phyloP scores from a whole-genome alignment of 2,888 invertebrate species.

The Steinernema hermaphroditum region DNA sequence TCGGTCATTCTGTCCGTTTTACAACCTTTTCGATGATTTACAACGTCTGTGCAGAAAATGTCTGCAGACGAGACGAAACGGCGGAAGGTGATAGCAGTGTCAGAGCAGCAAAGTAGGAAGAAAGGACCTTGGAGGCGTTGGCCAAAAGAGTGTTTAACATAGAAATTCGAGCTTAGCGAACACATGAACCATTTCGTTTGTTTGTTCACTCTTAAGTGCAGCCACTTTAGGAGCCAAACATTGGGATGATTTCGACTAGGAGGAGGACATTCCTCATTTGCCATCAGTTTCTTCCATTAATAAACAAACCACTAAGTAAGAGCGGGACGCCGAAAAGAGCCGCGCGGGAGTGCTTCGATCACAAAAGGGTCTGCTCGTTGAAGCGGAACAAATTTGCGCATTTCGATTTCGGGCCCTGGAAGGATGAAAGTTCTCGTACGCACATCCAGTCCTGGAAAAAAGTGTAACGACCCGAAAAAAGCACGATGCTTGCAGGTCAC shows the following conservation, averaged over 20 bases:
- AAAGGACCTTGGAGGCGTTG: neutral
- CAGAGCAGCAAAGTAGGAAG: too few species aligned
- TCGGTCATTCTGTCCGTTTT: neutral
- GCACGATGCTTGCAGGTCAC: constrained; percentile 50
- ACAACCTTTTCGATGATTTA: constrained; percentile 16
- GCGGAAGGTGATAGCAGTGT: too few species aligned
- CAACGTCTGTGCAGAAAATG: too few species aligned
- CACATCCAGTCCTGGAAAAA: too few species aligned
- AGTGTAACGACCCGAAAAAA: too few species aligned
- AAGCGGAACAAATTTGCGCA: constrained; percentile 13
- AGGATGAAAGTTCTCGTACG: too few species aligned
- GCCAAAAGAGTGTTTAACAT: neutral
- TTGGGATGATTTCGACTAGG: neutral
- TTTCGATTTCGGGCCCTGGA: neutral
- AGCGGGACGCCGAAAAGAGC: neutral
- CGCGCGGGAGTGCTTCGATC: neutral
- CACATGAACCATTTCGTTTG: constrained; percentile 11
- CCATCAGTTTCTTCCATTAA: neutral
- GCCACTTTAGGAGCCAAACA: neutral
- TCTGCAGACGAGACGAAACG: too few species aligned
- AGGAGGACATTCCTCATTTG: neutral
- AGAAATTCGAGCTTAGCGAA: neutral
- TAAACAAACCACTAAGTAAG: constrained; percentile 11
- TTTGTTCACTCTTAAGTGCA: neutral
- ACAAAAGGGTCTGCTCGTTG: constrained; percentile 13